Conservation (phyloP, 1,140 invertebrate species). For the Drosophila baimaii region DNA sequence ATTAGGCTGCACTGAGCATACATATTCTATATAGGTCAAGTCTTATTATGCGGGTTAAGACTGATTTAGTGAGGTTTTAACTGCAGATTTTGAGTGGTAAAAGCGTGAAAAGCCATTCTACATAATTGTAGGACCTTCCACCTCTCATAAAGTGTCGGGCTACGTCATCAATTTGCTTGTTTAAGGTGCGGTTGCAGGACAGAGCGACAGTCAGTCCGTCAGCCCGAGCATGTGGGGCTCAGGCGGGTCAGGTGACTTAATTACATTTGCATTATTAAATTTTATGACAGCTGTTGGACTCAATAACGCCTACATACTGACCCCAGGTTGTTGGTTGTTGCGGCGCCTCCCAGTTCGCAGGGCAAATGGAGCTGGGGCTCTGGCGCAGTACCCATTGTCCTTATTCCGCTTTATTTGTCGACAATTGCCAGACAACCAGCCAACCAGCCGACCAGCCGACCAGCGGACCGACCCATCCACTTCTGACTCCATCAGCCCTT, state of each 20-base stretch:
- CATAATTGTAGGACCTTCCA: background rate
- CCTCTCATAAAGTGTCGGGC: background rate
- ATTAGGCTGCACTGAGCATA: too few species aligned
- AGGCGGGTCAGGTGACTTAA: slow-evolving; percentile 61
- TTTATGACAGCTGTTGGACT: slow-evolving; percentile 72
- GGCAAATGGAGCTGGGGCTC: slow-evolving; percentile 20
- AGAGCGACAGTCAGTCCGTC: background rate
- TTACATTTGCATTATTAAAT: slow-evolving; percentile 83
- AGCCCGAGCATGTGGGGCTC: slow-evolving; percentile 6
- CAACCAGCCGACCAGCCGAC: too few species aligned
- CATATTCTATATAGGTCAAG: too few species aligned
- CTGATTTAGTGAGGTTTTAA: background rate
- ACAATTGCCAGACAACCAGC: background rate
- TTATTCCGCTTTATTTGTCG: slow-evolving; percentile 15
- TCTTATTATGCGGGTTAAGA: too few species aligned
- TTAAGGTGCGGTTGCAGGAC: slow-evolving; percentile 32
- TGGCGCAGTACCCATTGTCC: background rate
- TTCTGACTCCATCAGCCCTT: background rate
- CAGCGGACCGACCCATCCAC: too few species aligned
- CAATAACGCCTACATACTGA: slow-evolving; percentile 55
- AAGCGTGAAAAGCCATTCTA: slow-evolving; percentile 5
- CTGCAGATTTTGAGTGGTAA: background rate
- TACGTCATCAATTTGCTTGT: slow-evolving; percentile 28
- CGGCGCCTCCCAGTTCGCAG: slow-evolving; percentile 15
- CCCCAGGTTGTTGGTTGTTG: slow-evolving; percentile 19